Evolutionary conservation across 2,888 invertebrate species (phyloP), one percentile per base, ranked within the genome.

Genomic region (Loripinus fragilis): DNA sequence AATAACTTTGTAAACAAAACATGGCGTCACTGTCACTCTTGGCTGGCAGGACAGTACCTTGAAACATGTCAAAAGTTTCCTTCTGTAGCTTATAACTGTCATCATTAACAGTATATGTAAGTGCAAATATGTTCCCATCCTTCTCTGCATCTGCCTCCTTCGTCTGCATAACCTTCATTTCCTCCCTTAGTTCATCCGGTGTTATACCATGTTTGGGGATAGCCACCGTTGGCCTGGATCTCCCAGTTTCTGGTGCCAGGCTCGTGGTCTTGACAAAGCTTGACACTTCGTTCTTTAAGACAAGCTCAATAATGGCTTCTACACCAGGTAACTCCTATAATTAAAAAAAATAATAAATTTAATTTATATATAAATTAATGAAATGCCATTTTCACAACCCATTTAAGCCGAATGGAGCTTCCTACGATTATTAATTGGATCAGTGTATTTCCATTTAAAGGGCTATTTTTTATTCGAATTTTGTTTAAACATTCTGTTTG

Each of bases 61-160:
- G 80, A 74, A 92, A 92, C 25, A 85, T 71, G 60, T 91, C 87
- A 74, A 87, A 91, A 7, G 88, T 89, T 38, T 91, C 90, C 38
- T 87, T 80, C 75, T 92, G 92, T 28, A 91, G 71, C 20, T 88
- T 71, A 65, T 88, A 91, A 66, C 89, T 88, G 42, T 92, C 91
- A 52, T 90, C 89, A 17, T 86, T 85, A 28, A 89, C 72, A 0
- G 92, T 92, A 81, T 92, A 93, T 23, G 89, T 87, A 68, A 92
- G 92, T 23, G 92, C 93, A 67, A 93, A 93, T 25, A 92, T 86
- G 69, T 90, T 89, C 0, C 92, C 90, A 8, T 91, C 89, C 20
- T 65, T 67, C 28, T 88, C 86, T 12, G 89, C 87, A 64, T 89
- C 80, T 7, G 85, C 80, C 48, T 92, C 90, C 25, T 82, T 74